Evolutionary conservation across 2,888 invertebrate genomes (phyloP).

Genomic region (Acleris laterana): DNA sequence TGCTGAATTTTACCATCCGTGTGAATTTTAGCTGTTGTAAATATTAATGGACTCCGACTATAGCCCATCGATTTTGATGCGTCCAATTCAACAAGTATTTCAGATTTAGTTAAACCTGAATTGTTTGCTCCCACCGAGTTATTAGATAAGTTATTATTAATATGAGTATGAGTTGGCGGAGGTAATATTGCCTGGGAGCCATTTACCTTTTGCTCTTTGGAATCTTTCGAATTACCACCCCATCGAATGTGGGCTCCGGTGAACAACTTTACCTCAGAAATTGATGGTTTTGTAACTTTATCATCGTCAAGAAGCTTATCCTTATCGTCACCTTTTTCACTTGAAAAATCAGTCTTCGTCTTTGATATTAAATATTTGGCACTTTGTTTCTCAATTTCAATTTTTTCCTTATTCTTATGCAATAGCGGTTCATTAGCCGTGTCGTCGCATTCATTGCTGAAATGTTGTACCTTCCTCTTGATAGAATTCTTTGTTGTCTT

Average conservation of each 20-base stretch:
- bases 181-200: conserved; percentile 46
- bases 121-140: conserved; percentile 49
- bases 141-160: conserved; percentile 68
- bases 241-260: conserved; percentile 39
- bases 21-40: conserved; percentile 80
- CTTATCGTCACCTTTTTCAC: conserved; percentile 53
- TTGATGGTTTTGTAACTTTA: conserved; percentile 44
- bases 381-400: conserved; percentile 61
- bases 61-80: conserved; percentile 54
- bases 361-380: conserved; percentile 71
- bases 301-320: conserved; percentile 52
- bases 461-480: conserved; percentile 69
- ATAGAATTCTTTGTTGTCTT: conserved; percentile 76
- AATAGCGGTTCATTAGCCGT: conserved; percentile 74
- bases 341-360: conserved; percentile 68
- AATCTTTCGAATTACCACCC: conserved; percentile 43
- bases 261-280: conserved; percentile 41
- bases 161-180: conserved; percentile 61
- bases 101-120: conserved; percentile 54
- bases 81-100: conserved; percentile 69
- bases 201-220: conserved; percentile 48
- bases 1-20: conserved; percentile 64
- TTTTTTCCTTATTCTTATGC: conserved; percentile 64
- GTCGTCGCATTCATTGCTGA: conserved; percentile 72
- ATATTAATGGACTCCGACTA: conserved; percentile 68